Base-by-base conservation (phyloP, 2,113 vertebrate genomes). In the Ramphastos sulfuratus region DNA sequence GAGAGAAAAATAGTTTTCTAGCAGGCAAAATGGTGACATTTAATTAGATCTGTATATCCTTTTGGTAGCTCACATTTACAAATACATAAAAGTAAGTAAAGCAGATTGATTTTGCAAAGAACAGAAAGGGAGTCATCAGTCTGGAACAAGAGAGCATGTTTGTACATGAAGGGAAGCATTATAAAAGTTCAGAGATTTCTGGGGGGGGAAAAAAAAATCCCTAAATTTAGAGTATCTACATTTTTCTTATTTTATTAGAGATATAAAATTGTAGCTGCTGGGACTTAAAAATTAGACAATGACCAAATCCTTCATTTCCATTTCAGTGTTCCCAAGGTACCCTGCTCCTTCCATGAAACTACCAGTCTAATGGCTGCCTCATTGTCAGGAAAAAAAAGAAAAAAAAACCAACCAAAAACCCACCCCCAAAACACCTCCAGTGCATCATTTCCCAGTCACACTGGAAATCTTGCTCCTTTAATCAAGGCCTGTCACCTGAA, bases 191-290 rank as follows among this genome's bases (percentile, higher is more conserved):
- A 71, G 24, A 50, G n/a, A 3, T 3, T 35, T 56, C 15, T 15
- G 27, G n/a, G 4, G 20, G 4, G 3, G 0, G 33, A 6, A 35
- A 33, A 54, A 15, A 13, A 23, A 48, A 1, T 9, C n/a, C 13
- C 9, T 31, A 77, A 87, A 85, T 85, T 56, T 85, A 67, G 55
- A 71, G 6, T 33, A 15, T 30, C 44, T 84, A 58, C 7, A 7
- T 69, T 80, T 94, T 88, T 61, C 28, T 67, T 70, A 39, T 35
- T 64, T 83, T 90, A 86, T 78, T 71, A 13, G 67, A 82, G 46
- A 82, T 61, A 15, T 39, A 33, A 83, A 90, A 81, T 81, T 61
- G 24, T 54, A 90, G 58, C 21, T 87, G 35, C 18, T 87, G 27
- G 9, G 19, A 30, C 18, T 44, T 59, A 76, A 85, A 21, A 80